Evolutionary conservation across 2,888 invertebrate genomes (phyloP), one percentile per base, ranked within the genome.

Genomic region (Parelbella ahira): DNA sequence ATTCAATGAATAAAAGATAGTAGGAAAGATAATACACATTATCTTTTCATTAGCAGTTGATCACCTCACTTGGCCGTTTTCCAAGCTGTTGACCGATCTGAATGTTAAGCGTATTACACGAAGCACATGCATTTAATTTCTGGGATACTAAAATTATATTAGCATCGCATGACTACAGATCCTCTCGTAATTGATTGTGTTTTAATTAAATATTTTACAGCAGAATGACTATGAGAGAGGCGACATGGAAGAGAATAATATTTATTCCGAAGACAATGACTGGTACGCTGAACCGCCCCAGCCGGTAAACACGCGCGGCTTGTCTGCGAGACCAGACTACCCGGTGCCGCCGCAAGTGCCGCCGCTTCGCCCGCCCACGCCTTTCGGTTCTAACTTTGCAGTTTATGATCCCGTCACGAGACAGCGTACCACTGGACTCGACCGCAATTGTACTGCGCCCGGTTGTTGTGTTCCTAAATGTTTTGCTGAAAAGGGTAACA

Each of bases 401-500:
- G 60, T 75, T 0, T 83, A 78, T 48, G 81, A 87, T 45, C 82
- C 80, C 3, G 57, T 63, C 6, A 84, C 84, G 1, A 68, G 60
- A 64, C 87, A 57, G 78, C 89, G 58, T 45, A 68, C 76, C 1
- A 64, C 72, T n/a, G 62, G 66, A 13, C 51, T 67, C 9, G 80
- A 82, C n/a, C 88, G 88, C 28, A 92, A 93, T 59, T 93, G 93
- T 56, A 91, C 89, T 0, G 91, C 89, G 5, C 88, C 90, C 0
- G 93, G 90, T 43, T 91, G 92, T 58, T 96, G 96, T 63, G 90
- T 91, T 23, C 95, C 95, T 0, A 95, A 96, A 88, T 96, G 96
- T 75, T 93, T 94, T 52, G 96, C 96, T 1, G 95, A 96, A 76
- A 96, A 96, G 78, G 96, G 96, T 66, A 91, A 90, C 46, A 88